Evolutionary conservation across 2,888 invertebrate species (phyloP), one percentile per base, ranked within the genome.

Genomic region (Cryptosula pallasiana): DNA sequence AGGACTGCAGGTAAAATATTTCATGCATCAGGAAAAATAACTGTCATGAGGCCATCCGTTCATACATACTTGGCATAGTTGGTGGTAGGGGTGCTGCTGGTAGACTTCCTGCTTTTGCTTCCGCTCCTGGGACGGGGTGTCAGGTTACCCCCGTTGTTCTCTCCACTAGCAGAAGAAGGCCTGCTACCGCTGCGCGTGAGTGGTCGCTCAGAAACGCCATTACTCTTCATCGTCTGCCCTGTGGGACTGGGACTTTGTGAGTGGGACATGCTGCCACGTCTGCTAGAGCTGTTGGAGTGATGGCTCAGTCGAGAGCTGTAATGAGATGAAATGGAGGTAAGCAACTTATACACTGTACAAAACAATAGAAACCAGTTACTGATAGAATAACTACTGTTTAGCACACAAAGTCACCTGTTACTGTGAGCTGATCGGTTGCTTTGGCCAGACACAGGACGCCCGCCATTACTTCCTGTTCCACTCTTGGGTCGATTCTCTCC

Each of bases 181-280:
- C 63, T 2, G 27, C 63, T 63, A 13, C 63, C 63, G 34, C 81
- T 81, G 3, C 83, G 77, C 29, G 83, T 83, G 2, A 81, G 81
- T 2, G 83, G 83, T 55, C 83, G 76, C 5, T 76, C 75, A 23
- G 32, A 25, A 3, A 32, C n/a, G 20, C 32, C 32, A 32, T 32
- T 63, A 27, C 32, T 63, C n/a, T 63, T 63, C 13, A 63, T 20
- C 9, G 27, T 3, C 13, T 9, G 9, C 29, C 27, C 27, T 13
- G 63, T 63, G 5, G 63, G 63, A 63, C 63, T 63, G 5, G 63
- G 27, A 9, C 63, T 27, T n/a, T 63, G 63, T 2, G 63, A 63
- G 34, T 27, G 63, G 2, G 63, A 63, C 13, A 63, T 27, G n/a
- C 63, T 63, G 63, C 27, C 34, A 25, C 63, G 27, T 13, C 63